phyloP scores from a whole-genome alignment of 2,888 invertebrate genomes.

The Hartigia nigra region DNA sequence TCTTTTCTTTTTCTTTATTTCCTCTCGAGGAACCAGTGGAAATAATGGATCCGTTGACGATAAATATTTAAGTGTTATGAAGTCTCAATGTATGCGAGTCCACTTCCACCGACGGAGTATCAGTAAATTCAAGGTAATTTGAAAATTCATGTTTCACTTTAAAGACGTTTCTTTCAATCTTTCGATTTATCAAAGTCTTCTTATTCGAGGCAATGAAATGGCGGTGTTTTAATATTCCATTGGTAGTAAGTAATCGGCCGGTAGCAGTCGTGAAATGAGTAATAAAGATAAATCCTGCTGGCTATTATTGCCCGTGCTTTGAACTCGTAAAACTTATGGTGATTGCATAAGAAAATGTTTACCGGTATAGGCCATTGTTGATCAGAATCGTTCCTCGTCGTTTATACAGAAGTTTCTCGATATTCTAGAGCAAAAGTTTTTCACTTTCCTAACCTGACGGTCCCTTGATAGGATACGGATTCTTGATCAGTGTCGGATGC shows the following conservation, averaged over 20 bases:
- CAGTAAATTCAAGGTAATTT: not conserved
- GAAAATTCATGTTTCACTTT: not conserved
- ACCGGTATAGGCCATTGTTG: not conserved
- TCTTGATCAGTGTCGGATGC: not conserved
- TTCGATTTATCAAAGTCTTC: not conserved
- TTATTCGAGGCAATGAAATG: not conserved
- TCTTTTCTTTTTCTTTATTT: not conserved
- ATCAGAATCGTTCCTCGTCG: not conserved
- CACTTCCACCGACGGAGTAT: not conserved
- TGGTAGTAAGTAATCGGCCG: not conserved
- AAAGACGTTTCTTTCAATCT: not conserved
- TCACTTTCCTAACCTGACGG: not conserved
- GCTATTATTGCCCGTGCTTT: not conserved
- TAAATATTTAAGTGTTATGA: not conserved
- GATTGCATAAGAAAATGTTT: not conserved
- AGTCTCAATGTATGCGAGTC: not conserved
- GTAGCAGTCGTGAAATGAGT: conserved; percentile 30
- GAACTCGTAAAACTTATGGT: not conserved
- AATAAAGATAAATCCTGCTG: conserved; percentile 32
- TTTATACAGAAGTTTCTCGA: not conserved
- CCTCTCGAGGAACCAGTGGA: not conserved
- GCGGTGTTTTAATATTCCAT: not conserved
- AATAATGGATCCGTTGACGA: not conserved
- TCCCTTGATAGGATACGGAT: not conserved
- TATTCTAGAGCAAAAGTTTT: not conserved